Base-by-base conservation (phyloP, 2,113 vertebrate genomes). In the Anoplopoma fimbria region DNA sequence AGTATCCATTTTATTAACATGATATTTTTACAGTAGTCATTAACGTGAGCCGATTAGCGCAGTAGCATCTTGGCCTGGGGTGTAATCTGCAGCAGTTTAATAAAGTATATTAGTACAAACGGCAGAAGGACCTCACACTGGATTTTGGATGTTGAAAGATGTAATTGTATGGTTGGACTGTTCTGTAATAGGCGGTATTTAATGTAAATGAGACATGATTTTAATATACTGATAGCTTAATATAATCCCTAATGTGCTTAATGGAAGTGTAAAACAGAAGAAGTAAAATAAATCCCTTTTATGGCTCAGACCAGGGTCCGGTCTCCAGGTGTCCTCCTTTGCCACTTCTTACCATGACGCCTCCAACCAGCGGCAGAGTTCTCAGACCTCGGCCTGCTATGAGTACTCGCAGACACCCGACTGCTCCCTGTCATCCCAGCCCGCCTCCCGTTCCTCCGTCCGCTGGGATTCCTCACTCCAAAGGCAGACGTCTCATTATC, bases 381-480 rank as follows among this genome's bases (percentile, higher is more conserved):
- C 58, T 36, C 65, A 65, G 58, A 75, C 80, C 19, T 69, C 36
- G 1, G 27, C 49, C 71, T 58, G 53, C 57, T 73, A 69, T 87
- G 83, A 69, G 81, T 10, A 34, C 47, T 63, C 25, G 0, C 81
- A 88, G 74, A 87, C 49, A 45, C 36, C 72, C 45, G 76, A 63
- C 51, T 34, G 49, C 75, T 78, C 67, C 38, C 57, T 36, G 9
- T 58, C 58, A 34, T 87, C 76, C 45, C 89, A 83, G 81, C 23
- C 47, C 53, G 25, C 57, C 53, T 63, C 69, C 65, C 25, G 7
- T 42, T 58, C 58, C 29, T 58, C 82, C 70, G 36, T 64, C 78
- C 60, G 65, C 73, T 82, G 83, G 82, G 82, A 77, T n/a, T 65
- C 79, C 49, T 80, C 84, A 5, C 60, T 69, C 61, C 86, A 88